These are phyloP conservation scores for Pachymerium ferrugineum DNA, from an alignment of 2,888 invertebrate genomes.

Conservation along the genomic window DNA sequence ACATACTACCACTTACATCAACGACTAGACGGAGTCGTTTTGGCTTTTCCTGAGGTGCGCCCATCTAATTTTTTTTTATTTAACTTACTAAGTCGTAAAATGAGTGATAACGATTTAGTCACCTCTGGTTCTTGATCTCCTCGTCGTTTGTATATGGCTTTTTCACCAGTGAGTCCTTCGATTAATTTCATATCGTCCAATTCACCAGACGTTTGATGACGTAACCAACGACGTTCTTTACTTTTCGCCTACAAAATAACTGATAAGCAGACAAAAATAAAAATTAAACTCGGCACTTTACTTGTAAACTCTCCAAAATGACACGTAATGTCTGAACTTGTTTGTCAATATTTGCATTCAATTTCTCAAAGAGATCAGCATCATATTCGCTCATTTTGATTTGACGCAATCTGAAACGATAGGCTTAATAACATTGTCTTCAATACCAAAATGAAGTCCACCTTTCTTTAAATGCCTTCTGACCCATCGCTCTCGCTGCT, in stretches of 20 bases:
- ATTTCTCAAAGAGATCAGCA: slow-evolving; percentile 76
- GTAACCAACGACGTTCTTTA: slow-evolving; percentile 87
- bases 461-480: slow-evolving; percentile 75
- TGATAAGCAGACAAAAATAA: not conserved
- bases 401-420: slow-evolving; percentile 60
- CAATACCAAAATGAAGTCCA: slow-evolving; percentile 28
- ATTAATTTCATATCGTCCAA: slow-evolving; percentile 91
- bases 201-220: slow-evolving; percentile 91
- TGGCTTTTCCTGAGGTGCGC: slow-evolving; percentile 78
- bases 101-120: too few species aligned
- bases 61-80: too few species aligned
- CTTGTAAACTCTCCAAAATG: slow-evolving; percentile 74
- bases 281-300: too few species aligned
- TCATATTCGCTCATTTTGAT: slow-evolving; percentile 94
- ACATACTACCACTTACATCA: slow-evolving; percentile 96
- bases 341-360: slow-evolving; percentile 67
- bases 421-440: not conserved
- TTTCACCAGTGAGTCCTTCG: slow-evolving; percentile 88
- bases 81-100: too few species aligned
- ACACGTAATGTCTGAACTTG: slow-evolving; percentile 82
- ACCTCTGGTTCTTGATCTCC: slow-evolving; percentile 77
- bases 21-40: slow-evolving; percentile 79
- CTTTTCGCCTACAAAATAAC: slow-evolving; percentile 66
- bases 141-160: slow-evolving; percentile 77
- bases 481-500: slow-evolving; percentile 90